These are phyloP conservation scores for Corythucha ciliata DNA, from an alignment of 2,888 invertebrate genomes.

Conservation along the genomic window DNA sequence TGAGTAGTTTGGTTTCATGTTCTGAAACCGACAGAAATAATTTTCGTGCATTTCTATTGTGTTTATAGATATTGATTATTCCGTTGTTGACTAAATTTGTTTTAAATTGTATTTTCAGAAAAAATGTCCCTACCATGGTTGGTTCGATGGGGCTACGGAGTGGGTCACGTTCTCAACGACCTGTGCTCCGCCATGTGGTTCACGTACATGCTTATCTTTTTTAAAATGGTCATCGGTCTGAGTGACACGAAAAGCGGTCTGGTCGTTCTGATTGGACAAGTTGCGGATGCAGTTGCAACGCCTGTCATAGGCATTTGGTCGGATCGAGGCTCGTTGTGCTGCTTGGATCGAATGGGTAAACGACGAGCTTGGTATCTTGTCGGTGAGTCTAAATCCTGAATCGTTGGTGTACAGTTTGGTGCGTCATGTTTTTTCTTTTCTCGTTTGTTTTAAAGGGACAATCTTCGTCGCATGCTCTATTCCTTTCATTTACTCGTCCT, in stretches of 20 bases:
- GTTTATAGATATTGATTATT: too few species aligned
- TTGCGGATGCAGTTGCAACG: slow-evolving; percentile 53
- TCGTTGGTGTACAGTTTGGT: background rate
- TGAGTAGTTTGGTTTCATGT: too few species aligned
- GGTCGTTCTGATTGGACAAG: slow-evolving; percentile 62
- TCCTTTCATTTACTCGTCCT: slow-evolving; percentile 77
- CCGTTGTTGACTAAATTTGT: too few species aligned
- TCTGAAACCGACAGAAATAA: too few species aligned
- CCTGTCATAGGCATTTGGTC: slow-evolving; percentile 80
- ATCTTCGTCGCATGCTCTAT: slow-evolving; percentile 66
- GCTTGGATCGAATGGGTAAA: slow-evolving; percentile 27
- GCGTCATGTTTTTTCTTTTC: background rate
- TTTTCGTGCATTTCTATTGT: too few species aligned
- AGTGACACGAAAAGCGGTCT: slow-evolving; percentile 45
- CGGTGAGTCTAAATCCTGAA: slow-evolving; percentile 29
- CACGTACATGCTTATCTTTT: slow-evolving; percentile 77
- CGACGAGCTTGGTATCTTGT: slow-evolving; percentile 35
- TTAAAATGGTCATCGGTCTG: slow-evolving; percentile 51
- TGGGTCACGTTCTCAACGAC: slow-evolving; percentile 86
- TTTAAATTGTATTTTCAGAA: slow-evolving; percentile 19
- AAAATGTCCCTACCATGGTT: slow-evolving; percentile 28
- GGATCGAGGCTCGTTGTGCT: slow-evolving; percentile 44
- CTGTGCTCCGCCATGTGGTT: slow-evolving; percentile 92
- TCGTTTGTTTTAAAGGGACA: slow-evolving; percentile 50
- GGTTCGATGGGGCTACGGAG: slow-evolving; percentile 51